Evolutionary conservation across 2,888 invertebrate genomes (phyloP), one percentile per base, ranked within the genome.

Genomic region (Stenolophus ochropezus): DNA sequence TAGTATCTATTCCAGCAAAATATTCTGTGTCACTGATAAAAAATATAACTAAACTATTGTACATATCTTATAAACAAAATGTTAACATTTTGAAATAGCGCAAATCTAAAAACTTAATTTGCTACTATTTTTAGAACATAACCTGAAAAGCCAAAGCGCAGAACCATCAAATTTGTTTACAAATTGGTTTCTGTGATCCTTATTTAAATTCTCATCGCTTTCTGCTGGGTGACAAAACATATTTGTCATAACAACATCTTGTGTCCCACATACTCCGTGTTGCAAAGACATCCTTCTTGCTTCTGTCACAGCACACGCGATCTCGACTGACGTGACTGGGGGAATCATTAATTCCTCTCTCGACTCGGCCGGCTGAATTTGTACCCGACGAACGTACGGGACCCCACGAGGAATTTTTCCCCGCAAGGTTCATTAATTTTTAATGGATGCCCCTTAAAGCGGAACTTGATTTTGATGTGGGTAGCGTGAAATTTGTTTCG

Each of bases 361-460:
- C 74, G 23, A 14, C 33, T 4, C 74, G 53, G 25, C 65, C 33
- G 11, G 33, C 5, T 23, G 74, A 74, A 74, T 74, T 74, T 74
- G 53, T 74, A 74, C 25, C 25, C 74, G 51, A 21, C 8, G 51
- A 23, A 23, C 74, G 53, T 69, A 69, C 74, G 49, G 51, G 14
- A 27, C 25, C 58, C 27, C 65, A 58, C 23, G 53, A 76, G 76
- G 20, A 76, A 76, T 76, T 56, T 76, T 56, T 76, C 53, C 76
- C 76, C 58, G 11, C n/a, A 33, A 58, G 76, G 56, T 76, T 76
- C 76, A 76, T 76, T 76, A 76, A 76, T 76, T 76, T 76, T 76
- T 76, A 76, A 76, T 58, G 76, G 76, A 14, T 74, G 25, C 58
- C 76, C 33, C 42, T 76, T 76, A 76, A 58, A 76, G 76, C 58